Evolutionary conservation across 1,140 invertebrate genomes (phyloP).

Genomic region (Bactericera cockerelli): DNA sequence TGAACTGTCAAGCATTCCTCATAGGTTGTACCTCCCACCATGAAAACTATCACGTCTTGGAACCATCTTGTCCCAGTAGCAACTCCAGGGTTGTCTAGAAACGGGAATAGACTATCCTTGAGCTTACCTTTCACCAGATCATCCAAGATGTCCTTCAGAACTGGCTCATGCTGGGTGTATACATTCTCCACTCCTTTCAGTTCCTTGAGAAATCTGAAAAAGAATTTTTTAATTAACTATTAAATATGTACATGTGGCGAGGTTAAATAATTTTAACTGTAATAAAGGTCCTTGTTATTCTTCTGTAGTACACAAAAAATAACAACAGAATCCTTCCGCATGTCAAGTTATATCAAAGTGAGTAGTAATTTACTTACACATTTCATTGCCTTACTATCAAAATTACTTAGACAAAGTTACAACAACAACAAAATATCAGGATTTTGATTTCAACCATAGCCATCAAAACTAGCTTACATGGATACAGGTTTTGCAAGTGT

Average conservation of each 20-base stretch:
- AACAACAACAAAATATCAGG: too few species aligned
- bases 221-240: slow-evolving; percentile 5
- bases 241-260: slow-evolving; percentile 11
- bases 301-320: too few species aligned
- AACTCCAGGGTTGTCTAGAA: slow-evolving; percentile 41
- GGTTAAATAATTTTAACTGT: too few species aligned
- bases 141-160: slow-evolving; percentile 70
- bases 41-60: slow-evolving; percentile 86
- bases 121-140: slow-evolving; percentile 78
- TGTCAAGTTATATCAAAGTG: too few species aligned
- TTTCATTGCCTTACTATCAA: too few species aligned
- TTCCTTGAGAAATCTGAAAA: slow-evolving; percentile 37
- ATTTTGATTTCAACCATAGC: too few species aligned
- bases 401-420: too few species aligned
- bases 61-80: slow-evolving; percentile 67
- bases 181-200: slow-evolving; percentile 92
- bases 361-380: too few species aligned
- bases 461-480: too few species aligned
- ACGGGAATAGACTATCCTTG: slow-evolving; percentile 66
- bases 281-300: too few species aligned
- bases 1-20: slow-evolving; percentile 84
- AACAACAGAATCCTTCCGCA: too few species aligned
- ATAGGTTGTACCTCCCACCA: slow-evolving; percentile 92
- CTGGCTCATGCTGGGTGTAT: slow-evolving; percentile 85
- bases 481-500: too few species aligned